Evolutionary conservation across 2,797 vertebrate genomes (phyloP).

Genomic region (Telmatherina bonti): DNA sequence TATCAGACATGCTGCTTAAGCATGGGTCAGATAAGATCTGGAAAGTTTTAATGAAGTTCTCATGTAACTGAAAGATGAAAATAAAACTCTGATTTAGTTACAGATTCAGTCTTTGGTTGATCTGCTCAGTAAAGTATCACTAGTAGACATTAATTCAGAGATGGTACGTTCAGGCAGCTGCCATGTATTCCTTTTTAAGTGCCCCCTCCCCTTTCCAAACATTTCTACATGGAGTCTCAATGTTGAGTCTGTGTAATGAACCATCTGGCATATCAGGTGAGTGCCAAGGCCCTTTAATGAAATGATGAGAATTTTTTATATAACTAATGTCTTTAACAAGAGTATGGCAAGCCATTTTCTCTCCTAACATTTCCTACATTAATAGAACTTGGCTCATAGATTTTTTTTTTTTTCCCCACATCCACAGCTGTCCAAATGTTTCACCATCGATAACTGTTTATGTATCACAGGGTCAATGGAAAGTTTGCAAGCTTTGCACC

Average conservation of each 20-base stretch:
- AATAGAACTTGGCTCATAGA: no score
- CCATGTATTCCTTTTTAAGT: background rate
- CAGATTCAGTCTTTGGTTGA: background rate
- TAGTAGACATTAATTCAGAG: background rate
- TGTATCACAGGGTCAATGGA: no score
- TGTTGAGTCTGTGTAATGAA: background rate
- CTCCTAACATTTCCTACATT: background rate
- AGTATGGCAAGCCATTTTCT: background rate
- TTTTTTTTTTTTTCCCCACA: no score
- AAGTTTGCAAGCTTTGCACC: no score
- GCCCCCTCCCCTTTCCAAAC: background rate
- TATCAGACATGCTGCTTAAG: background rate
- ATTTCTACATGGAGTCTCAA: background rate
- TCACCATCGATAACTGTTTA: no score
- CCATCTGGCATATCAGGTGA: background rate
- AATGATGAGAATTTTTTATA: background rate
- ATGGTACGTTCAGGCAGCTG: background rate
- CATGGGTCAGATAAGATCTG: background rate
- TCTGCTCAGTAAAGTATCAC: background rate
- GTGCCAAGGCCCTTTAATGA: background rate
- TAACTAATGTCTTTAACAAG: background rate
- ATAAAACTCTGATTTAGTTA: background rate
- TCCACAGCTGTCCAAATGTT: no score
- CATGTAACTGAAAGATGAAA: background rate
- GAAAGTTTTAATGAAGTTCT: background rate